Base-by-base conservation (phyloP, 2,888 invertebrate species). In the Terebella lapidaria region DNA sequence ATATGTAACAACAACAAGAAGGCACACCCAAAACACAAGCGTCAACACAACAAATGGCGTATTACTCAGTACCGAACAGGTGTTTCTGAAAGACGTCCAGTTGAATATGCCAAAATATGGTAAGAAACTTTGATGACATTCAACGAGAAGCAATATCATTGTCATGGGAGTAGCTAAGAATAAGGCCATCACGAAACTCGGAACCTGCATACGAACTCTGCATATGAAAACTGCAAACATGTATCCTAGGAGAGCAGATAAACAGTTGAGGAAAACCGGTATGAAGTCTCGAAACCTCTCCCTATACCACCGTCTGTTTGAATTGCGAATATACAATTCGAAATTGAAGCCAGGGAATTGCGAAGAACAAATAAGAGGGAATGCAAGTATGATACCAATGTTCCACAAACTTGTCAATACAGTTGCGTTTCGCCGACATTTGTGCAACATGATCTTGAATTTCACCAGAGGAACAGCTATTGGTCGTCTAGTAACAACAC, bases 191-290 rank as follows among this genome's bases (percentile, higher is more conserved):
- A 82, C 76, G 69, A 81, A 83, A 71, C 81, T 79, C 46, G 81
- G 72, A 20, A 73, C 73, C 72, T 83, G 83, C 72, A 84, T 83
- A 62, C 77, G 77, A 20, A 83, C 77, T 65, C 82, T 82, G 69
- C 84, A 84, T 1, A 84, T 83, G 65, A 84, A 81, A 61, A 83
- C 82, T 35, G 79, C 81, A 45, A 81, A 76, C 61, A 83, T 81
- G 73, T 82, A 77, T 72, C 81, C 81, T 18, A 81, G 58, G n/a
- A 80, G 72, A 1, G 78, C 74, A 1, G 79, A 72, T 4, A 72
- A 63, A 28, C 45, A 42, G 35, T 61, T 54, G 3, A 51, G 29
- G 3, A 61, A 28, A 1, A 42, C 35, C 2, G 55, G 54, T 5
- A 56, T n/a, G 3, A 56, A 56, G 5, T 56, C 49, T 5, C 5